Evolutionary conservation across 1,140 invertebrate genomes (phyloP).

Genomic region (Drosophila burlai): DNA sequence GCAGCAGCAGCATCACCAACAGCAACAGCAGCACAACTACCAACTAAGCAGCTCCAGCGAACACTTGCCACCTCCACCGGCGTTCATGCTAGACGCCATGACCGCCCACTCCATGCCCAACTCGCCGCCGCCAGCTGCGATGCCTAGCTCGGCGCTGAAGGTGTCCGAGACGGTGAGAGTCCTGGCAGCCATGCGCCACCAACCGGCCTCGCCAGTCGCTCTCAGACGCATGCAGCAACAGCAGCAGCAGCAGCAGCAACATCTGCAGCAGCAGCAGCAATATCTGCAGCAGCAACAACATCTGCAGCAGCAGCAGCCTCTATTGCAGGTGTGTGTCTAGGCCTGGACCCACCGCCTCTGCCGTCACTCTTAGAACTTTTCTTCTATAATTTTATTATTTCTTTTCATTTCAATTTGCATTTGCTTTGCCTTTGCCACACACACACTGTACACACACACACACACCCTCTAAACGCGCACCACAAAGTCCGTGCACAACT

Average conservation of each 20-base stretch:
- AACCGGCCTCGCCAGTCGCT: slow-evolving; percentile 92
- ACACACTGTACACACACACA: slow-evolving; percentile 14
- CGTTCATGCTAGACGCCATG: slow-evolving; percentile 90
- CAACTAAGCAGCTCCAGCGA: slow-evolving; percentile 85
- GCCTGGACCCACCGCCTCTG: slow-evolving; percentile 37
- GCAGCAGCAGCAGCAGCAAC: slow-evolving; percentile 37
- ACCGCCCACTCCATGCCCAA: slow-evolving; percentile 15
- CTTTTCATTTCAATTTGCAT: slow-evolving; percentile 60
- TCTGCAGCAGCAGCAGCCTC: slow-evolving; percentile 52
- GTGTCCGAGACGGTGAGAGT: slow-evolving; percentile 95
- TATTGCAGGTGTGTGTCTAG: slow-evolving; percentile 76
- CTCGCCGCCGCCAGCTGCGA: slow-evolving; percentile 41
- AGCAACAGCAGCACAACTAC: slow-evolving; percentile 38
- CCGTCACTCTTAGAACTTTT: slow-evolving; percentile 21
- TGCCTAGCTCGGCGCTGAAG: slow-evolving; percentile 86
- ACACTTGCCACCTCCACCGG: slow-evolving; percentile 93
- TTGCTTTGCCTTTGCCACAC: slow-evolving; percentile 52
- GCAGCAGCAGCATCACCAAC: slow-evolving; percentile 24
- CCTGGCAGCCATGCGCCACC: slow-evolving; percentile 93
- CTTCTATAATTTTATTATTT: slow-evolving; percentile 50
- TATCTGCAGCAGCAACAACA: slow-evolving; percentile 27
- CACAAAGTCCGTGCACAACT: slow-evolving; percentile 62
- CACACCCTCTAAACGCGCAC: slow-evolving; percentile 10
- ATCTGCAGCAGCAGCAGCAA: slow-evolving; percentile 47
- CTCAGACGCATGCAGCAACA: slow-evolving; percentile 86